phyloP scores from a whole-genome alignment of 2,113 vertebrate genomes.

The Phrynosoma blainvillii region DNA sequence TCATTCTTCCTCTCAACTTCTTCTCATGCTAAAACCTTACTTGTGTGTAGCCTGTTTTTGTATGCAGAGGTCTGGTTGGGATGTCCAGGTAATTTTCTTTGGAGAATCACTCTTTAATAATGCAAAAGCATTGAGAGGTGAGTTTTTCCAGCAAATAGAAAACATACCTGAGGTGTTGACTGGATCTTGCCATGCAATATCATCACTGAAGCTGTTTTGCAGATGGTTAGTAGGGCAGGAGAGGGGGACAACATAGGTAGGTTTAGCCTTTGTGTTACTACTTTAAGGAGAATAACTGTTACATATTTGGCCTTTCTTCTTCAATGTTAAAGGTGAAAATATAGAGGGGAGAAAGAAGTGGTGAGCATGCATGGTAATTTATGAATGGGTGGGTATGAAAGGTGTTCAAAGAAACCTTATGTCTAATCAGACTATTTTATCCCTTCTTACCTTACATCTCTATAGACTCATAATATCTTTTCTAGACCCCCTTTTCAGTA shows the following conservation, averaged over 20 bases:
- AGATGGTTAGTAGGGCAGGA: neutral
- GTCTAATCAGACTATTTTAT: neutral
- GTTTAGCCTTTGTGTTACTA: neutral
- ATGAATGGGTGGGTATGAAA: neutral
- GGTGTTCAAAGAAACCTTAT: neutral
- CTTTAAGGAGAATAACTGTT: neutral
- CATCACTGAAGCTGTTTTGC: neutral
- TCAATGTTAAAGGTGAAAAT: neutral
- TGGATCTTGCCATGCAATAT: too few relatives aligned
- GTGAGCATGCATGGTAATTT: neutral
- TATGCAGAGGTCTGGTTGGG: neutral
- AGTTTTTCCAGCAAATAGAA: neutral
- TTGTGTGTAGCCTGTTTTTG: neutral
- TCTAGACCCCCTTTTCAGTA: neutral
- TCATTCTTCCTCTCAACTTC: neutral
- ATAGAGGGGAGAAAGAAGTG: too few relatives aligned
- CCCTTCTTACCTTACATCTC: neutral
- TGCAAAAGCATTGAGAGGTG: neutral
- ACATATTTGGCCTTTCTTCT: neutral
- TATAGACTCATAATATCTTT: neutral
- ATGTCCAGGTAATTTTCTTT: neutral
- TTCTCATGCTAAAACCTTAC: neutral
- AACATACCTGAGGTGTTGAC: neutral
- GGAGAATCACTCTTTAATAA: neutral
- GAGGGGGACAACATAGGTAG: neutral